Percentiles rank a stretch among this genome's conserved stretches.
Evolutionary conservation across 2,113 vertebrate species (phyloP).

Genomic region (Takifugu flavidus): DNA sequence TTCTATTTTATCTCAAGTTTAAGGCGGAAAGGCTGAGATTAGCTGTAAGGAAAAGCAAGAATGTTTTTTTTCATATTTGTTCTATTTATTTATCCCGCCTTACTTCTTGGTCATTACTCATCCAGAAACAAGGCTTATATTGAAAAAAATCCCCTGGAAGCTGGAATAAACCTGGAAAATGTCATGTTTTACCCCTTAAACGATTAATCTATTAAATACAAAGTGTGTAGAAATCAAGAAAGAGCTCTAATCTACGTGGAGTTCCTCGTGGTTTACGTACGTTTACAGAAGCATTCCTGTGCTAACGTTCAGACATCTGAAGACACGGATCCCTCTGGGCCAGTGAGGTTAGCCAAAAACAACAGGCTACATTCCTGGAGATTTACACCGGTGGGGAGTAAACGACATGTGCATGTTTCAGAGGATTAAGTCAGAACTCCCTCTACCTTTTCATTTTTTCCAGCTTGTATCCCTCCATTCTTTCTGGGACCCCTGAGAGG

Average conservation of each 20-base stretch:
- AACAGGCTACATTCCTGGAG: slow-evolving; percentile 64
- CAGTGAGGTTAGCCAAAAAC: slow-evolving; percentile 56
- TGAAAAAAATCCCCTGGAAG: too few species aligned
- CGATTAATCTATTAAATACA: neutral
- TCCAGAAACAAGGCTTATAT: slow-evolving; percentile 25
- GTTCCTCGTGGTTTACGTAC: neutral
- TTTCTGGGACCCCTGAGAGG: slow-evolving; percentile 18
- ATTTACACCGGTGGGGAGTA: slow-evolving; percentile 58
- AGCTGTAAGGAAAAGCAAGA: slow-evolving; percentile 55
- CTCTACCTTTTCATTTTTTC: slow-evolving; percentile 15
- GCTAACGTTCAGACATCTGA: slow-evolving; percentile 30
- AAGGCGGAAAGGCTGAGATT: slow-evolving; percentile 40
- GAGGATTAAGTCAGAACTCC: slow-evolving; percentile 49
- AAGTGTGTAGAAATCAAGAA: neutral
- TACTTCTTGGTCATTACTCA: slow-evolving; percentile 21
- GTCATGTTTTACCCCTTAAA: neutral
- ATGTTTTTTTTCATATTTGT: slow-evolving; percentile 30
- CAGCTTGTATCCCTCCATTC: neutral
- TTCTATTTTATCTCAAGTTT: slow-evolving; percentile 63
- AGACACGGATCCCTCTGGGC: slow-evolving; percentile 46
- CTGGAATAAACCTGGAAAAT: too few species aligned
- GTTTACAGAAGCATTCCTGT: too few species aligned
- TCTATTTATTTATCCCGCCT: slow-evolving; percentile 49
- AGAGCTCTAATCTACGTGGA: neutral
- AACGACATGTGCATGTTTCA: slow-evolving; percentile 45